Percentiles rank a stretch among this genome's conserved stretches.
Conservation (phyloP, 2,797 vertebrate genomes). For the Dicrostonyx torquatus region DNA sequence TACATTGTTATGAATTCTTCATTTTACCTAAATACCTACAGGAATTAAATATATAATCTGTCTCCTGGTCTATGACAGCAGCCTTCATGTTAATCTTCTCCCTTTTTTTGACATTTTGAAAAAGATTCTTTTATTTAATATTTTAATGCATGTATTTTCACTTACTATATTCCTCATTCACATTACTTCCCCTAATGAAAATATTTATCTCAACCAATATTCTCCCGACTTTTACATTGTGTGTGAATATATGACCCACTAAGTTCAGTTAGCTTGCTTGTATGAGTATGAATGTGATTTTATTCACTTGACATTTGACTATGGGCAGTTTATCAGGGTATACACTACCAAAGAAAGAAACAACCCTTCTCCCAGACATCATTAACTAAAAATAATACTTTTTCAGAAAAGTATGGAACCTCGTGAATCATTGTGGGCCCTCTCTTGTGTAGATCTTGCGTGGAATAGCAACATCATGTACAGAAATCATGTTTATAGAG, state of each 20-base stretch:
- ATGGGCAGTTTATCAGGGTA: background rate
- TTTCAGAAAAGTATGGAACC: background rate
- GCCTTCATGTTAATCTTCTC: background rate
- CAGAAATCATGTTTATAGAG: background rate
- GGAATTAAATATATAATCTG: background rate
- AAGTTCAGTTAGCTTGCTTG: background rate
- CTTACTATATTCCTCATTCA: background rate
- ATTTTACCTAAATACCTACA: background rate
- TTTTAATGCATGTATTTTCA: background rate
- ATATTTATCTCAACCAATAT: background rate
- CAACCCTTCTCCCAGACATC: background rate
- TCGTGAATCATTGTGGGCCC: background rate
- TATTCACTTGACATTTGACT: background rate
- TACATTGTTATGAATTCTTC: background rate
- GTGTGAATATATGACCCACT: background rate
- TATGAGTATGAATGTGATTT: background rate
- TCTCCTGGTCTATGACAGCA: background rate
- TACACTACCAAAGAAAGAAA: background rate
- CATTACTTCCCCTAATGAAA: background rate
- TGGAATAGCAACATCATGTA: background rate
- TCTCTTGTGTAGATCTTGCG: background rate
- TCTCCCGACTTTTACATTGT: background rate
- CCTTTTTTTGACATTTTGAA: background rate
- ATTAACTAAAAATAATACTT: background rate
- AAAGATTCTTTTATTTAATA: background rate